A percentile compares a stretch with the other conserved stretches of the same genome.
phyloP scores from a whole-genome alignment of 2,888 invertebrate genomes.

The Mantis religiosa region DNA sequence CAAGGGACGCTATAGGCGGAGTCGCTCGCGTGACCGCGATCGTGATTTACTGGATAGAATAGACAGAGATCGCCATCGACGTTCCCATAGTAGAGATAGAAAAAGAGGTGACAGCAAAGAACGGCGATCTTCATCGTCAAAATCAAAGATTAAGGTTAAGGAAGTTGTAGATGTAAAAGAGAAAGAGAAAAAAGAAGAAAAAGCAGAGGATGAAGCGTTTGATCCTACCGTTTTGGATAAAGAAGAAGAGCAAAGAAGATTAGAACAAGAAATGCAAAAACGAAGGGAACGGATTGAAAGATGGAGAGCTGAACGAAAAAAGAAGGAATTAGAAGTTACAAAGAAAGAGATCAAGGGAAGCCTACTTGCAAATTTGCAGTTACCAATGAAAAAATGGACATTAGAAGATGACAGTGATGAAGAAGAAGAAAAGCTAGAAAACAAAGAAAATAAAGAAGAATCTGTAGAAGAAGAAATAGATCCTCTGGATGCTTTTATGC shows the following conservation, averaged over 20 bases:
- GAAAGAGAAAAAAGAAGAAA: slow-evolving; percentile 39
- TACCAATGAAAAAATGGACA: slow-evolving; percentile 82
- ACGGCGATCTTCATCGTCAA: slow-evolving; percentile 55
- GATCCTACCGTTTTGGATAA: slow-evolving; percentile 72
- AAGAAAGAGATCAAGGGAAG: slow-evolving; percentile 70
- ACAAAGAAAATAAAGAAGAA: slow-evolving; percentile 36
- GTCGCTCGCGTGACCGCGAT: slow-evolving; percentile 38
- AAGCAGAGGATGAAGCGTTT: slow-evolving; percentile 54
- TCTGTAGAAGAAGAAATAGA: slow-evolving; percentile 79
- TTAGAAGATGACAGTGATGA: slow-evolving; percentile 95
- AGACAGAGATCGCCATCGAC: slow-evolving; percentile 35
- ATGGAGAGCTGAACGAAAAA: slow-evolving; percentile 91
- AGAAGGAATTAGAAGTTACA: slow-evolving; percentile 75
- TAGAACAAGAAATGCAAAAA: slow-evolving; percentile 95
- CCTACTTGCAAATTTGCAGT: slow-evolving; percentile 57
- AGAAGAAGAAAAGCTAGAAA: slow-evolving; percentile 56
- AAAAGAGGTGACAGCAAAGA: slow-evolving; percentile 61
- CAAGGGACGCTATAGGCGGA: slow-evolving; percentile 48
- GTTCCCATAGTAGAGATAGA: slow-evolving; percentile 38
- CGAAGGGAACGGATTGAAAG: slow-evolving; percentile 91
- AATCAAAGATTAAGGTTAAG: slow-evolving; percentile 42
- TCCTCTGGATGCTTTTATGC: slow-evolving; percentile 97
- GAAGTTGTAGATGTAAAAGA: slow-evolving; percentile 32
- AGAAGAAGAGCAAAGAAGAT: slow-evolving; percentile 83
- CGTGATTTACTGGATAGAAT: slow-evolving; percentile 26